Conservation (phyloP, 2,113 vertebrate species). For the Nesospiza acunhae region DNA sequence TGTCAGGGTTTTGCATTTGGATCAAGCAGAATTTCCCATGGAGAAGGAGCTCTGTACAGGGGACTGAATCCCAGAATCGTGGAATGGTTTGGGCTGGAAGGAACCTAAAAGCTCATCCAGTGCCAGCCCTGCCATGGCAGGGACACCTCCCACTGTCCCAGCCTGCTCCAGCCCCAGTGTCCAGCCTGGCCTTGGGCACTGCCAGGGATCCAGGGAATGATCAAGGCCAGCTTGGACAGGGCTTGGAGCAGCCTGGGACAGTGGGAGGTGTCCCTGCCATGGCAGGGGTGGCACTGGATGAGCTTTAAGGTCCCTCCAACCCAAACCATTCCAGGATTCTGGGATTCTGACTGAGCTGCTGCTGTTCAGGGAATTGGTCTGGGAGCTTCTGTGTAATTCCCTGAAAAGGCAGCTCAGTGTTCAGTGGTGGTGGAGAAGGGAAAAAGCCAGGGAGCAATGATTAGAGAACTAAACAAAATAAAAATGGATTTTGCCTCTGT, state of each 20-base stretch:
- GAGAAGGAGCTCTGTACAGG: background rate
- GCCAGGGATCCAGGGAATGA: background rate
- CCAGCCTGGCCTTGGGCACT: background rate
- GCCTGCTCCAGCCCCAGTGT: background rate
- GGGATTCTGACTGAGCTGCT: background rate
- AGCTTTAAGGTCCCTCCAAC: rapidly evolving
- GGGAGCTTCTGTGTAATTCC: background rate
- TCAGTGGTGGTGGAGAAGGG: background rate
- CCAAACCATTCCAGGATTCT: background rate
- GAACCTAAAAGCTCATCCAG: rapidly evolving
- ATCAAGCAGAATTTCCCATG: background rate
- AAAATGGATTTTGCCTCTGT: background rate
- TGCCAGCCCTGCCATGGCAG: background rate
- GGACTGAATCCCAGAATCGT: background rate
- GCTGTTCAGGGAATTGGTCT: background rate
- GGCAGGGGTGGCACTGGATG: background rate
- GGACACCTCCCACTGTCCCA: background rate
- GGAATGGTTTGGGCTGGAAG: background rate
- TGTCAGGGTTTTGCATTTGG: background rate
- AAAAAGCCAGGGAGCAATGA: background rate
- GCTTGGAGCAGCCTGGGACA: background rate
- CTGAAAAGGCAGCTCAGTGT: background rate
- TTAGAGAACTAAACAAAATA: background rate
- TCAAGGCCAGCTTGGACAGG: background rate
- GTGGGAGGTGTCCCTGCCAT: background rate